phyloP scores from a whole-genome alignment of 2,797 vertebrate species.

The Podarcis siculus region DNA sequence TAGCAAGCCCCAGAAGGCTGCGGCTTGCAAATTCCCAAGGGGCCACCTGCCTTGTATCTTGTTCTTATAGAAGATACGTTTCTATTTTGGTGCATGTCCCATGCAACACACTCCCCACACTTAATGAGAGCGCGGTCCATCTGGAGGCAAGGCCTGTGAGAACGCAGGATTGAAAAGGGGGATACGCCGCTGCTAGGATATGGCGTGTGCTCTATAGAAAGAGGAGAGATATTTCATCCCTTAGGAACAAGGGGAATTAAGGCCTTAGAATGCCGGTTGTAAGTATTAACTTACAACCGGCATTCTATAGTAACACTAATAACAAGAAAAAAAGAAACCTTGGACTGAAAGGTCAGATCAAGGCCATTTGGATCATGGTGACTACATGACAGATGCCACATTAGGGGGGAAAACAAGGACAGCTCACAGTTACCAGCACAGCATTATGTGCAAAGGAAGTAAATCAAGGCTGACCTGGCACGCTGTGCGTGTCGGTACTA shows the following conservation, averaged over 20 bases:
- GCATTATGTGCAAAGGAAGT: neutral
- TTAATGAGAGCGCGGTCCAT: slow-evolving; percentile 67
- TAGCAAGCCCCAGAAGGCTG: slow-evolving; percentile 33
- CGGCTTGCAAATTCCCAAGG: slow-evolving; percentile 19
- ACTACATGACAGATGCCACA: neutral
- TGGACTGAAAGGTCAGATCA: neutral
- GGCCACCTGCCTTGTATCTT: slow-evolving; percentile 48
- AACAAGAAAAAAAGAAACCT: neutral
- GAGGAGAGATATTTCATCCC: neutral
- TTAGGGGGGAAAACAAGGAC: neutral
- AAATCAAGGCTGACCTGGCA: neutral
- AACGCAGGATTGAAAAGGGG: slow-evolving; percentile 53
- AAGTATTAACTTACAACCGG: slow-evolving; percentile 11
- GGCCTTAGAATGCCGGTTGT: too few relatives aligned
- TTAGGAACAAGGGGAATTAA: neutral
- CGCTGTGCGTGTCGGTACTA: neutral
- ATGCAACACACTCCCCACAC: slow-evolving; percentile 35
- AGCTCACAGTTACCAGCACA: neutral
- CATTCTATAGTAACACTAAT: neutral
- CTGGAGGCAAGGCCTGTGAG: slow-evolving; percentile 63
- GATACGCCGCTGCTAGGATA: slow-evolving; percentile 56
- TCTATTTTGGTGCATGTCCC: slow-evolving; percentile 57
- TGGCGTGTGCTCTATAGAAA: slow-evolving; percentile 15
- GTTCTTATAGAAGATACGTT: slow-evolving; percentile 8
- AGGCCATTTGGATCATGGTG: neutral